Evolutionary conservation across 2,797 vertebrate species (phyloP).

Genomic region (Masticophis lateralis): DNA sequence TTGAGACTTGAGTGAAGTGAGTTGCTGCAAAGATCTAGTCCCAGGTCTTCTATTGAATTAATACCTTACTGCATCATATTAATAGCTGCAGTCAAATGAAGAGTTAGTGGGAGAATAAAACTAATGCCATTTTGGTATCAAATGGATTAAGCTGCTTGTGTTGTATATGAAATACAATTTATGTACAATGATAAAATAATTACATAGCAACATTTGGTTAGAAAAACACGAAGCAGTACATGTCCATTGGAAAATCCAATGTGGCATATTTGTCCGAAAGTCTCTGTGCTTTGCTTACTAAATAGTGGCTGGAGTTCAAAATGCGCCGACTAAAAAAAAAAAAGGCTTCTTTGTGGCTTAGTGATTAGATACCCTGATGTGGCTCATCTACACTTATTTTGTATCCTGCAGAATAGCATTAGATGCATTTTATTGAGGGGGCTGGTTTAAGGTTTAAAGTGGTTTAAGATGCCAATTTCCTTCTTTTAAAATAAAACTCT

Average conservation of each 20-base stretch:
- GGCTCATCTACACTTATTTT: neutral
- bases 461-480: neutral
- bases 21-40: neutral
- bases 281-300: neutral
- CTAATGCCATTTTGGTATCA: neutral
- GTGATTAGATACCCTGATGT: neutral
- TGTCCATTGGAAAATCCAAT: neutral
- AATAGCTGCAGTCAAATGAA: neutral
- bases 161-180: neutral
- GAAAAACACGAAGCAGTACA: neutral
- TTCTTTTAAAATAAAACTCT: neutral
- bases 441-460: neutral
- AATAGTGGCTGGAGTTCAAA: neutral
- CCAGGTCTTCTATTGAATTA: neutral
- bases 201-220: neutral
- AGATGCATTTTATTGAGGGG: neutral
- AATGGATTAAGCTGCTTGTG: neutral
- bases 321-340: neutral
- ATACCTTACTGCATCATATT: neutral
- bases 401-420: neutral
- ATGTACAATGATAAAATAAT: neutral
- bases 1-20: neutral
- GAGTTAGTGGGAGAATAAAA: neutral
- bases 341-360: neutral
- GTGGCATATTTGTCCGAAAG: neutral